These are phyloP conservation scores for Limnephilus rhombicus DNA, from an alignment of 2,888 invertebrate genomes.

Conservation along the genomic window DNA sequence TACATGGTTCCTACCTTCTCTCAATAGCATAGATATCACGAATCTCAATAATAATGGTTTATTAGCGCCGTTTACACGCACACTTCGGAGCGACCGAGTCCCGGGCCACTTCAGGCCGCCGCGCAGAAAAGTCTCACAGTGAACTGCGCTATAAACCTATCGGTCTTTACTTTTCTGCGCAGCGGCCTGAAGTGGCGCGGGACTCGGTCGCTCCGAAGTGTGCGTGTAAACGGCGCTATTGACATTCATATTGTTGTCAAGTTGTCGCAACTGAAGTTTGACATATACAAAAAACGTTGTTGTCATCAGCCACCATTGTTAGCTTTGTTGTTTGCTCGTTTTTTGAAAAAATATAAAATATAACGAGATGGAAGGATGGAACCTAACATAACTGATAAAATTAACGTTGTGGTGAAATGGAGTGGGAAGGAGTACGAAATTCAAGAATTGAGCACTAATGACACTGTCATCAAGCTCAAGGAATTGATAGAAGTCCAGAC, in stretches of 20 bases:
- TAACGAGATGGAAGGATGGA: conserved; percentile 67
- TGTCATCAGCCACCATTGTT: conserved; percentile 31
- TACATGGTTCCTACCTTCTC: neutral
- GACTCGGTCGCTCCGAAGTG: too few relatives aligned
- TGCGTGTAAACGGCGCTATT: too few relatives aligned
- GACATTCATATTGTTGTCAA: conserved; percentile 4
- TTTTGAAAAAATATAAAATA: neutral
- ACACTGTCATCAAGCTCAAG: conserved; percentile 91
- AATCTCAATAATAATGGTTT: neutral
- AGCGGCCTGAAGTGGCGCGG: too few relatives aligned
- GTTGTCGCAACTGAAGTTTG: conserved; percentile 21
- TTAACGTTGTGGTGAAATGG: conserved; percentile 91
- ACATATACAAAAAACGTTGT: conserved; percentile 41
- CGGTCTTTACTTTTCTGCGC: too few relatives aligned
- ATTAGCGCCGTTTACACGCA: too few relatives aligned
- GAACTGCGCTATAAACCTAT: too few relatives aligned
- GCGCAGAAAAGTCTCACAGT: too few relatives aligned
- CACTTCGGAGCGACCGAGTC: too few relatives aligned
- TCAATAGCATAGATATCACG: neutral
- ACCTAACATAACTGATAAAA: conserved; percentile 66
- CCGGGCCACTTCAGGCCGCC: too few relatives aligned
- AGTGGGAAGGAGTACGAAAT: conserved; percentile 93
- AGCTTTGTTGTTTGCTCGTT: conserved; percentile 3
- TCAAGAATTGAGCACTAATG: conserved; percentile 84
- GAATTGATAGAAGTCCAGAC: conserved; percentile 91